Evolutionary conservation across 2,113 vertebrate genomes (phyloP).

Genomic region (Megalops atlanticus): DNA sequence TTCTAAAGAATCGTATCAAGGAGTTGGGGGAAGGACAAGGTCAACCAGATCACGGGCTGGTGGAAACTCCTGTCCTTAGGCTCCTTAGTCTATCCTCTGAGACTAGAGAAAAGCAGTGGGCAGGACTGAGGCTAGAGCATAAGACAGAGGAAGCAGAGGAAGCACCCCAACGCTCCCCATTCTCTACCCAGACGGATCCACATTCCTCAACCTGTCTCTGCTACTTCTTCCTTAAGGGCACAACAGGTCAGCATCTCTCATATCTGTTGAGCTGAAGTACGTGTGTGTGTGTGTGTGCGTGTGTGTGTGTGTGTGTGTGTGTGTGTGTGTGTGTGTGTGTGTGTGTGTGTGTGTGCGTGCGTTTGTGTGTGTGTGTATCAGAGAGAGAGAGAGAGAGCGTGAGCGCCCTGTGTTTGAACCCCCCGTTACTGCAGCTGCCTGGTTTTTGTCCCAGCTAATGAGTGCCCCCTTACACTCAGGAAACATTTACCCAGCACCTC

Average conservation of each 20-base stretch:
- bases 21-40: neutral
- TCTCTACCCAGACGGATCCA: neutral
- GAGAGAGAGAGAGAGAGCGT: neutral
- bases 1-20: neutral
- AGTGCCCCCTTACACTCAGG: conserved; percentile 8
- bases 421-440: neutral
- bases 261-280: neutral
- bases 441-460: neutral
- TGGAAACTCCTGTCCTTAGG: no score
- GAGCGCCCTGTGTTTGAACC: neutral
- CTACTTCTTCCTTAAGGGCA: neutral
- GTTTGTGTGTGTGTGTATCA: neutral
- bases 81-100: neutral
- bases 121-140: neutral
- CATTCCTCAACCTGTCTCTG: neutral
- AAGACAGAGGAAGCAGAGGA: no score
- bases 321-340: no score
- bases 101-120: neutral
- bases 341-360: neutral
- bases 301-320: neutral
- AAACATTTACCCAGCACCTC: neutral
- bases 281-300: neutral
- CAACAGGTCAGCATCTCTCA: neutral
- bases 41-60: no score
- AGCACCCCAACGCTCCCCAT: neutral